phyloP scores from a whole-genome alignment of 2,797 vertebrate species.

The Sebastes goodei region DNA sequence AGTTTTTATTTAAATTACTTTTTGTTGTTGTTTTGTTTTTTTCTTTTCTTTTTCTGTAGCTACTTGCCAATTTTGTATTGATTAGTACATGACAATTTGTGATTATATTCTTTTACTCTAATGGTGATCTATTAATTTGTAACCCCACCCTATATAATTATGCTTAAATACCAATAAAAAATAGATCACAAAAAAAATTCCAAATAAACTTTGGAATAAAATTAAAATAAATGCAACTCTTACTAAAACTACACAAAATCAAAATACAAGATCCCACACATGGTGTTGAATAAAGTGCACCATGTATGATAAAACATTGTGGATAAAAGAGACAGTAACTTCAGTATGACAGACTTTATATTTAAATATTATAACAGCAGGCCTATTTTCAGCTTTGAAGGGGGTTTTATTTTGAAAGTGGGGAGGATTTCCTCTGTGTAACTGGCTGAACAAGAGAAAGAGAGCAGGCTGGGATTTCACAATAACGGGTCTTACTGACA shows the following conservation, averaged over 20 bases:
- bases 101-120: no score
- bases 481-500: constrained; percentile 68
- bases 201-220: neutral
- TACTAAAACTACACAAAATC: neutral
- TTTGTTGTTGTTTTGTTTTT: no score
- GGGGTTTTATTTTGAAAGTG: constrained; percentile 32
- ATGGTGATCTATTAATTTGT: no score
- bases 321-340: neutral
- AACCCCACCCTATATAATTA: no score
- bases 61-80: no score
- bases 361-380: neutral
- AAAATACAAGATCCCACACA: neutral
- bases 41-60: no score
- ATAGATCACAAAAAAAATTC: no score
- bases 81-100: accelerated
- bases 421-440: constrained; percentile 68
- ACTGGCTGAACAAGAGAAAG: constrained; percentile 54
- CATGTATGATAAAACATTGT: neutral
- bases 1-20: no score
- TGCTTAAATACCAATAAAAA: no score
- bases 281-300: neutral
- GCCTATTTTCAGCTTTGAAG: neutral
- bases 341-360: neutral
- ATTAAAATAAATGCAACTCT: neutral
- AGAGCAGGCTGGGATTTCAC: constrained; percentile 61